Conservation (phyloP, 92 coral and sea anemone genomes). For the Epizoanthus ramosus region DNA sequence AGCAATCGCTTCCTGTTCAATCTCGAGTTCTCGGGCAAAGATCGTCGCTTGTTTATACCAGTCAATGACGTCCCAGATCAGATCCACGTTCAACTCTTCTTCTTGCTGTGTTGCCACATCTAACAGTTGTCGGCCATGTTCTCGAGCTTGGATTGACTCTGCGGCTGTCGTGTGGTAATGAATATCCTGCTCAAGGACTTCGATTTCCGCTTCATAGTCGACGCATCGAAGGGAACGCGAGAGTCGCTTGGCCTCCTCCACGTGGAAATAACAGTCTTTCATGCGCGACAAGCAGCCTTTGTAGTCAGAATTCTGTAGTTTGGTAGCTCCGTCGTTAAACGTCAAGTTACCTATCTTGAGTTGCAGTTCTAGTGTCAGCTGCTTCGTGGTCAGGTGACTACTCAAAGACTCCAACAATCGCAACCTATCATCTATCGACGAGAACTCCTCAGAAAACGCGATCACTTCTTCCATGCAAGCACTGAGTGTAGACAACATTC, state of each 20-base stretch:
- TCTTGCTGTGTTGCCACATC: conserved; percentile 58
- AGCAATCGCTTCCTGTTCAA: conserved; percentile 92
- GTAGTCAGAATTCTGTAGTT: conserved; percentile 69
- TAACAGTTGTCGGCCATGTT: conserved; percentile 67
- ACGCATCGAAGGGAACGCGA: conserved; percentile 26
- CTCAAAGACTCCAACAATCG: conserved; percentile 49
- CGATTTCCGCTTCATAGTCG: conserved; percentile 47
- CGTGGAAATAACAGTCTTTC: conserved; percentile 80
- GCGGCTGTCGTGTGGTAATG: conserved; percentile 73
- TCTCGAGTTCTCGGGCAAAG: conserved; percentile 80
- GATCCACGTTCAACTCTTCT: conserved; percentile 74
- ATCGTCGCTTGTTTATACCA: conserved; percentile 87
- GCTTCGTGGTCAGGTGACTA: conserved; percentile 18
- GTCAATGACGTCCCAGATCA: conserved; percentile 89
- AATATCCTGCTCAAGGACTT: conserved; percentile 68
- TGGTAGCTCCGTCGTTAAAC: conserved; percentile 80
- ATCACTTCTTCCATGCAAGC: conserved; percentile 71
- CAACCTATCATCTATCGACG: conserved; percentile 51
- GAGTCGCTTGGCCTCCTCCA: conserved; percentile 85
- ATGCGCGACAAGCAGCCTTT: conserved; percentile 73
- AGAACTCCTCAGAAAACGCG: conserved; percentile 38
- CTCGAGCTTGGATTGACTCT: conserved; percentile 84
- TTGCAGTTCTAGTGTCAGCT: conserved; percentile 50
- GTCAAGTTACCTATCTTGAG: conserved; percentile 56
- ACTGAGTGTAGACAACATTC: conserved; percentile 56